A percentile compares a stretch with the other conserved stretches of the same genome.
Conservation (phyloP, 2,113 vertebrate species). For the Brachypodius melanocephalos region DNA sequence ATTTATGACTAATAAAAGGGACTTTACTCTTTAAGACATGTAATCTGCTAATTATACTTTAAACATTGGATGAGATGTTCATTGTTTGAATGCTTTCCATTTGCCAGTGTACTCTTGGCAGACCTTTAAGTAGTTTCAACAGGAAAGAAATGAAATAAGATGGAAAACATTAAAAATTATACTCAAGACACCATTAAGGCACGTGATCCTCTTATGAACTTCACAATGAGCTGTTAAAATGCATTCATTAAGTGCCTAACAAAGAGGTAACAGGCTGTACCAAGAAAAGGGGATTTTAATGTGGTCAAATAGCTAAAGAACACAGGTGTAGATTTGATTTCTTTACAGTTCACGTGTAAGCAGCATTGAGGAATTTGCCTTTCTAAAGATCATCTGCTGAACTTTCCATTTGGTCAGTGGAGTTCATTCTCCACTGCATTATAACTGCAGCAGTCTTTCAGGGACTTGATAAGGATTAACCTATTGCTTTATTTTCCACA, state of each 20-base stretch:
- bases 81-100: not conserved
- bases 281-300: not conserved
- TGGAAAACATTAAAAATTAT: slow-evolving; percentile 24
- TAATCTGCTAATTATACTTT: slow-evolving; percentile 20
- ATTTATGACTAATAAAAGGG: slow-evolving; percentile 2
- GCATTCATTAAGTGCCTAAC: not conserved
- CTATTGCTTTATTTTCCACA: not conserved
- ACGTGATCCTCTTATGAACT: not conserved
- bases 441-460: not conserved
- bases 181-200: not conserved
- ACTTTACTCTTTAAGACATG: not conserved
- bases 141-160: not conserved
- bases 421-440: not conserved
- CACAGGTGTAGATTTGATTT: not conserved
- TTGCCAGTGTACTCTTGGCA: not conserved
- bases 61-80: not conserved
- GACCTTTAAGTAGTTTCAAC: not conserved
- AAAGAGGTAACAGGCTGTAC: not conserved
- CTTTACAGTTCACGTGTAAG: not conserved
- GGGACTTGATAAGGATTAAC: not conserved
- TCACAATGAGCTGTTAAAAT: not conserved
- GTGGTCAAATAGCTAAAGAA: not conserved
- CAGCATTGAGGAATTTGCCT: not conserved
- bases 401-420: not conserved
- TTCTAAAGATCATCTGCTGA: not conserved